Percentiles rank a stretch among this genome's conserved stretches.
These are phyloP conservation scores for Serripes groenlandicus DNA, from an alignment of 2,888 invertebrate genomes.

Conservation along the genomic window DNA sequence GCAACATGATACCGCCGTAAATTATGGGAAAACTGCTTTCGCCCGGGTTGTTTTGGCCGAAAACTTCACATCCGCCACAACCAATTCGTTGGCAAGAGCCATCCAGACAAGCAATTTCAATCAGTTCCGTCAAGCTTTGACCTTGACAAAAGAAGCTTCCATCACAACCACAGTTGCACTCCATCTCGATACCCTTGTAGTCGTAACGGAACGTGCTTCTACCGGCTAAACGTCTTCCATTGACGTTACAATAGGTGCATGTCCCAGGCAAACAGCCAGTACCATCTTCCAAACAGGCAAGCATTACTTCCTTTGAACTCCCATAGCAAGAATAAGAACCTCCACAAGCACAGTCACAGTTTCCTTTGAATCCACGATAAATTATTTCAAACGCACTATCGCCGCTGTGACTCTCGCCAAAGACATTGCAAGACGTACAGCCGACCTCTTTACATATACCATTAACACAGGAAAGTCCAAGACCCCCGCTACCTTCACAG, in stretches of 20 bases:
- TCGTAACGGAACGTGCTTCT: constrained; percentile 43
- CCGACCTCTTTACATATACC: constrained; percentile 59
- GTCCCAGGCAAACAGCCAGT: constrained; percentile 46
- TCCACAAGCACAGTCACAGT: constrained; percentile 59
- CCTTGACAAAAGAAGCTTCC: constrained; percentile 67
- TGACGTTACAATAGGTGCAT: constrained; percentile 44
- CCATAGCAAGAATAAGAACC: constrained; percentile 60
- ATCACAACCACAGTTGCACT: constrained; percentile 70
- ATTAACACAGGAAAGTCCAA: constrained; percentile 50
- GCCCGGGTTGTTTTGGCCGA: constrained; percentile 44
- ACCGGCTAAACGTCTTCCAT: constrained; percentile 25
- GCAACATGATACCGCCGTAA: constrained; percentile 39
- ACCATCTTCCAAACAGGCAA: constrained; percentile 48
- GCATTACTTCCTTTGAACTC: constrained; percentile 29
- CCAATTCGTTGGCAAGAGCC: constrained; percentile 53
- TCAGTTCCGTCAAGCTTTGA: constrained; percentile 41
- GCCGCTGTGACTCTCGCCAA: constrained; percentile 36
- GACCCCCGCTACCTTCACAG: constrained; percentile 63
- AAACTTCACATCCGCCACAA: constrained; percentile 54
- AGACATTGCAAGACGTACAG: constrained; percentile 54
- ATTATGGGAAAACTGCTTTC: constrained; percentile 50
- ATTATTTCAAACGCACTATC: constrained; percentile 46
- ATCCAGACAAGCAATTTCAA: constrained; percentile 57
- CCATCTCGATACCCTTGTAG: constrained; percentile 60
- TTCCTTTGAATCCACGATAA: constrained; percentile 46